phyloP scores from a whole-genome alignment of 2,797 vertebrate species.

The Catharus ustulatus region DNA sequence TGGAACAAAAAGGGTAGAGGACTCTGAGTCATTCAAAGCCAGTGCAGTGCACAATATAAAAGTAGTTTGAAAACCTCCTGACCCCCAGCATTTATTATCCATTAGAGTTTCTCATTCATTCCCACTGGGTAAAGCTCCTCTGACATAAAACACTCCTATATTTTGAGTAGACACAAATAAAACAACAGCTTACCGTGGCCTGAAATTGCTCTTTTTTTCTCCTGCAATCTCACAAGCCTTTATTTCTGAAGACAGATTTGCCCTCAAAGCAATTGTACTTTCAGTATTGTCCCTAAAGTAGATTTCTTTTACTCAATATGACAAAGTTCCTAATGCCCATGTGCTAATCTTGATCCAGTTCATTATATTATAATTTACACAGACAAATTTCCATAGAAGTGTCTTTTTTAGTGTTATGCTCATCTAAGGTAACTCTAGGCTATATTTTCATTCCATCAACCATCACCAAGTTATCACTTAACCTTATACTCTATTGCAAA shows the following conservation, averaged over 20 bases:
- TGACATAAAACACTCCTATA: slow-evolving; percentile 19
- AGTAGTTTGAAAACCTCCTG: slow-evolving; percentile 31
- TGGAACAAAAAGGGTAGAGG: slow-evolving; percentile 5
- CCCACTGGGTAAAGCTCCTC: slow-evolving; percentile 10
- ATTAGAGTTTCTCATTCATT: slow-evolving; percentile 24
- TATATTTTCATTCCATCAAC: neutral
- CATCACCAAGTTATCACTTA: neutral
- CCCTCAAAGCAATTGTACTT: slow-evolving; percentile 38
- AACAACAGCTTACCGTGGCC: slow-evolving; percentile 1
- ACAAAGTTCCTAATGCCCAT: neutral
- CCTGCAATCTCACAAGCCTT: neutral
- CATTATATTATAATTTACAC: neutral
- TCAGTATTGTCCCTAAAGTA: neutral
- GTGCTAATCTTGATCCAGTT: neutral
- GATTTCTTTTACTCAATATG: neutral
- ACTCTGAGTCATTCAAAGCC: slow-evolving; percentile 7
- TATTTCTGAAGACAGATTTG: slow-evolving; percentile 26
- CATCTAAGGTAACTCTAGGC: neutral
- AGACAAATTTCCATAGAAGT: neutral
- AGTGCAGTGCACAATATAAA: neutral
- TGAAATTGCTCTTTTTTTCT: neutral
- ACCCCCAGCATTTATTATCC: slow-evolving; percentile 45
- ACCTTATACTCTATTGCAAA: neutral
- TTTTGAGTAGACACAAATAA: slow-evolving; percentile 27
- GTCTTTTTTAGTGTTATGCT: neutral